Evolutionary conservation across 2,888 invertebrate species (phyloP).

Genomic region (Biston stratarius): DNA sequence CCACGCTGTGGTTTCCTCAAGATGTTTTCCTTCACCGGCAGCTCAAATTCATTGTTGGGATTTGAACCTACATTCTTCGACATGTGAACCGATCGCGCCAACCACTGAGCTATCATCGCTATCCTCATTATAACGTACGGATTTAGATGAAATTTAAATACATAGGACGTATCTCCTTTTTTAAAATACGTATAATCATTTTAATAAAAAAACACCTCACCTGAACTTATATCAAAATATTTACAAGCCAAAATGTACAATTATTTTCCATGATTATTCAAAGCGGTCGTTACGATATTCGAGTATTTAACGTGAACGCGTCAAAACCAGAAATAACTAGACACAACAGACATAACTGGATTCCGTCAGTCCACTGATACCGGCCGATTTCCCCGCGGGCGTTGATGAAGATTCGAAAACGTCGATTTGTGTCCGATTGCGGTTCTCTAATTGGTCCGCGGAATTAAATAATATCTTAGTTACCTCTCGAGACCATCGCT

Average conservation of each 20-base stretch:
- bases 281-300: constrained; percentile 31
- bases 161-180: too few relatives aligned
- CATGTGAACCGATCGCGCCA: too few relatives aligned
- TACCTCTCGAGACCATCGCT: constrained; percentile 31
- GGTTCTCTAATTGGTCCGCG: constrained; percentile 58
- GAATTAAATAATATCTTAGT: constrained; percentile 35
- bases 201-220: constrained; percentile 4
- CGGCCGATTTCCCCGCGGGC: constrained; percentile 62
- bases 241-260: constrained; percentile 30
- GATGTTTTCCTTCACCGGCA: too few relatives aligned
- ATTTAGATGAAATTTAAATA: too few relatives aligned
- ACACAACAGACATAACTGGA: constrained; percentile 28
- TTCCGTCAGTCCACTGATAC: constrained; percentile 40
- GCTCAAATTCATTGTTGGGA: too few relatives aligned
- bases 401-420: constrained; percentile 63
- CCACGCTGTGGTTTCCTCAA: too few relatives aligned
- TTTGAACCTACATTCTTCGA: too few relatives aligned
- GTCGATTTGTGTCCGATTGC: constrained; percentile 56
- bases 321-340: constrained; percentile 25
- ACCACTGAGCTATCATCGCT: too few relatives aligned
- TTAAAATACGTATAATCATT: too few relatives aligned
- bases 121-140: too few relatives aligned
- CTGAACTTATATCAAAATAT: constrained; percentile 14
- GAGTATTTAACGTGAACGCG: constrained; percentile 13
- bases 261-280: constrained; percentile 37